Percentiles rank a stretch among this genome's conserved stretches.
Conservation (phyloP, 2,888 invertebrate genomes). For the Ceratothoa steindachneri region DNA sequence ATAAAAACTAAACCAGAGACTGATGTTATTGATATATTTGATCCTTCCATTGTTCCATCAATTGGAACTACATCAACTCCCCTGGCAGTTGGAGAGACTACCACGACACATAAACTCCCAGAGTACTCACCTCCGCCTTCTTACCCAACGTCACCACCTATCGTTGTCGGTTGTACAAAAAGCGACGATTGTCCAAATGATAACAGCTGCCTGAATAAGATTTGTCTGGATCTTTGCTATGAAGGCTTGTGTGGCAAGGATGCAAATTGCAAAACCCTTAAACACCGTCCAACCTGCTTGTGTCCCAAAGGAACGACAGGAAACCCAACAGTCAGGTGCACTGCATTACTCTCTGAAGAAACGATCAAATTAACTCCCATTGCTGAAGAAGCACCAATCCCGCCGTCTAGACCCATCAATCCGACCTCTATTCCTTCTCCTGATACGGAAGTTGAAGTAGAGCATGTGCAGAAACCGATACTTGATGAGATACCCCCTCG, state of each 20-base stretch:
- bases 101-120: not conserved
- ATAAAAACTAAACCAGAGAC: conserved; percentile 14
- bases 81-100: too few relatives aligned
- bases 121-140: conserved; percentile 18
- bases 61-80: too few relatives aligned
- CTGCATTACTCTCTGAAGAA: too few relatives aligned
- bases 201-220: conserved; percentile 78
- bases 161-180: conserved; percentile 62
- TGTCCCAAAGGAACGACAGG: conserved; percentile 56
- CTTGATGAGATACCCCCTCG: too few relatives aligned
- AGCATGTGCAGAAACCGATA: too few relatives aligned
- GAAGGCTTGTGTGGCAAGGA: conserved; percentile 62
- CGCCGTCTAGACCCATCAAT: too few relatives aligned
- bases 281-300: conserved; percentile 50
- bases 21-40: too few relatives aligned
- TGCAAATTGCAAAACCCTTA: conserved; percentile 50
- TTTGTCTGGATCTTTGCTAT: conserved; percentile 72
- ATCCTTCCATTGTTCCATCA: too few relatives aligned
- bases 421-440: too few relatives aligned
- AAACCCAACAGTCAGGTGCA: conserved; percentile 69
- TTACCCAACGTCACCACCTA: conserved; percentile 15
- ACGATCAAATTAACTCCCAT: too few relatives aligned
- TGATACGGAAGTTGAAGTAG: too few relatives aligned
- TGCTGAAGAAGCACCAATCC: too few relatives aligned
- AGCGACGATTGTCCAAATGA: conserved; percentile 73